Conservation (phyloP, 1,140 invertebrate genomes). For the Parasteatoda tepidariorum region DNA sequence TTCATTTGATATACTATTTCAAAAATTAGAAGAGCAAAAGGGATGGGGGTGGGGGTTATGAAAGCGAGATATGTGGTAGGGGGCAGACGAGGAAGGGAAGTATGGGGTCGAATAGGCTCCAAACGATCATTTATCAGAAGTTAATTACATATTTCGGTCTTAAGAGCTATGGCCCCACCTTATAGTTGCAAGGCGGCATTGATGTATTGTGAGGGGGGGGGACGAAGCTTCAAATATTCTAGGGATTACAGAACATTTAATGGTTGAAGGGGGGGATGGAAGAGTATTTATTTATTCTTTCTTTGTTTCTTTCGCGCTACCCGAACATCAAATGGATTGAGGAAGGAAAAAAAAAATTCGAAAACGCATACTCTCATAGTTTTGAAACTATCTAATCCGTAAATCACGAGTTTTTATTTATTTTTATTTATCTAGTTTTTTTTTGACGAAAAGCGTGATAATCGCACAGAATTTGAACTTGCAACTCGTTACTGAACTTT, state of each 20-base stretch:
- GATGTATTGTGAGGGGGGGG: conserved; percentile 6
- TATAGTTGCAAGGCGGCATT: neutral
- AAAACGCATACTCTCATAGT: neutral
- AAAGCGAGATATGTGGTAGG: neutral
- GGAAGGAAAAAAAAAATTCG: neutral
- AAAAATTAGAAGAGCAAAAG: neutral
- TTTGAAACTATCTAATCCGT: conserved; percentile 5
- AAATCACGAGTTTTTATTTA: neutral
- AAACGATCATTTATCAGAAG: conserved; percentile 59
- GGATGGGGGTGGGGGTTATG: too few species aligned
- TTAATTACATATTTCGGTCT: conserved; percentile 54
- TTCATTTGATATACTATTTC: neutral
- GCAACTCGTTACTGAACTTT: too few species aligned
- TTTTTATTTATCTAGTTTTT: neutral
- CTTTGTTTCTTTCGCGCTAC: conserved; percentile 2
- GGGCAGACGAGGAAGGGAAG: conserved; percentile 18
- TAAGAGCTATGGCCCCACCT: conserved; percentile 51
- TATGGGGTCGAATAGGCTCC: conserved; percentile 27
- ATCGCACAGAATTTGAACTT: neutral
- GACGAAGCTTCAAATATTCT: neutral
- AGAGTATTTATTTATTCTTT: neutral
- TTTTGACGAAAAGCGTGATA: neutral
- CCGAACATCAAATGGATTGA: neutral
- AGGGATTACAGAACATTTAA: conserved; percentile 21
- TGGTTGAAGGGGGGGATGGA: neutral